A percentile compares a stretch with the other conserved stretches of the same genome.
Conservation (phyloP, 2,888 invertebrate species). For the Seladonia tumulorum region DNA sequence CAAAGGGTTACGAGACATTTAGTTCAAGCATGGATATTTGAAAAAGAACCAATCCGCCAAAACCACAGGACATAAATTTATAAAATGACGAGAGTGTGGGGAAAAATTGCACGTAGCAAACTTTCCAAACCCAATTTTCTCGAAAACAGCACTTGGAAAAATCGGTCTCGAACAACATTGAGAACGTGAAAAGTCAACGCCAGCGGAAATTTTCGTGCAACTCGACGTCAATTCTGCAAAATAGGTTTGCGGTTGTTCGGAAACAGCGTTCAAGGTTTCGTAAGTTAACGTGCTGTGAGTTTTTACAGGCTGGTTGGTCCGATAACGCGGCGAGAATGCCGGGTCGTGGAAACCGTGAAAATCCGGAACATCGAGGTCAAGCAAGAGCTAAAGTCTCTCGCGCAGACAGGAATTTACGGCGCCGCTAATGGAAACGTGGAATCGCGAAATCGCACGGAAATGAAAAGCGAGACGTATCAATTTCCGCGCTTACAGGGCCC, state of each 20-base stretch:
- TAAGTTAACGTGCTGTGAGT: neutral
- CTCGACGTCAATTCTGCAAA: neutral
- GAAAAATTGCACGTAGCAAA: too few species aligned
- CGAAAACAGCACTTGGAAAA: too few species aligned
- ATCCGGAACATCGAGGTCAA: neutral
- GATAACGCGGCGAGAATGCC: neutral
- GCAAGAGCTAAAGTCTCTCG: neutral
- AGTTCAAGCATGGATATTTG: too few species aligned
- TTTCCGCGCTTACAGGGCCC: constrained; percentile 5
- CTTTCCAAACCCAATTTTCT: too few species aligned
- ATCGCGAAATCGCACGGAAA: constrained; percentile 12
- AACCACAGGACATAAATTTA: too few species aligned
- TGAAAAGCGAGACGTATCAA: constrained; percentile 24
- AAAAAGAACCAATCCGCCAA: too few species aligned
- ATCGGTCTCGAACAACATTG: neutral
- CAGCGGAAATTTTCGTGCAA: neutral
- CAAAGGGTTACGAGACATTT: too few species aligned
- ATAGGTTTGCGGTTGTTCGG: neutral
- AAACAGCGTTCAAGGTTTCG: neutral
- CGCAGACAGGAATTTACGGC: neutral
- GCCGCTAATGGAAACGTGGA: constrained; percentile 7
- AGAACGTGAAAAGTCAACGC: neutral
- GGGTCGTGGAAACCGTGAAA: neutral
- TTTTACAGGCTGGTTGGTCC: neutral
- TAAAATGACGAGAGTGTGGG: too few species aligned